These are phyloP conservation scores for Mionectes macconnelli DNA, from an alignment of 2,113 vertebrate genomes.

Conservation along the genomic window DNA sequence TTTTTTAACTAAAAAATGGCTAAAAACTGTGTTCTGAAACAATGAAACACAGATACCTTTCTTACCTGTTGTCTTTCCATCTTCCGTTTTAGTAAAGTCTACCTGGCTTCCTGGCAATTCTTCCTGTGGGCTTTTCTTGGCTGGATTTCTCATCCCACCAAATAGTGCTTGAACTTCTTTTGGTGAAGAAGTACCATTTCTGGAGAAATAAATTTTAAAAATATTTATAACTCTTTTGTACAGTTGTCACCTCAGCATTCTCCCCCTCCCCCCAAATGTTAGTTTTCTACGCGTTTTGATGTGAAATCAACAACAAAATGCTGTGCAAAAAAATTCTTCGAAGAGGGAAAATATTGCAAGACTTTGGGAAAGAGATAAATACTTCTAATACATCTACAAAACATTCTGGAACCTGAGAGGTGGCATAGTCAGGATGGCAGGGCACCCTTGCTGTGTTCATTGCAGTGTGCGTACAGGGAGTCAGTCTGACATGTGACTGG, in stretches of 20 bases:
- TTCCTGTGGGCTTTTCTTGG: not conserved
- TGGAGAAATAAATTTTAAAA: not conserved
- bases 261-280: not conserved
- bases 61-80: not conserved
- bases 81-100: not conserved
- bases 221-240: not conserved
- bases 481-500: not conserved
- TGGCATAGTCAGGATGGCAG: not conserved
- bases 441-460: not conserved
- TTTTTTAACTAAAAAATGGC: not conserved
- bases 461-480: not conserved
- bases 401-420: not conserved
- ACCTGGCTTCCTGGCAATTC: not conserved
- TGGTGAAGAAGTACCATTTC: not conserved
- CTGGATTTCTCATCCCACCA: not conserved
- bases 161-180: not conserved
- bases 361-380: not conserved
- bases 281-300: not conserved
- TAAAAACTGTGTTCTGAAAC: not conserved
- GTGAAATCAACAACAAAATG: not conserved
- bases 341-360: not conserved
- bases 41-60: not conserved
- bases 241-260: not conserved
- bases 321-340: not conserved
- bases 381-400: not conserved